Conservation (phyloP, 2,888 invertebrate genomes). For the Apotomis turbidana region DNA sequence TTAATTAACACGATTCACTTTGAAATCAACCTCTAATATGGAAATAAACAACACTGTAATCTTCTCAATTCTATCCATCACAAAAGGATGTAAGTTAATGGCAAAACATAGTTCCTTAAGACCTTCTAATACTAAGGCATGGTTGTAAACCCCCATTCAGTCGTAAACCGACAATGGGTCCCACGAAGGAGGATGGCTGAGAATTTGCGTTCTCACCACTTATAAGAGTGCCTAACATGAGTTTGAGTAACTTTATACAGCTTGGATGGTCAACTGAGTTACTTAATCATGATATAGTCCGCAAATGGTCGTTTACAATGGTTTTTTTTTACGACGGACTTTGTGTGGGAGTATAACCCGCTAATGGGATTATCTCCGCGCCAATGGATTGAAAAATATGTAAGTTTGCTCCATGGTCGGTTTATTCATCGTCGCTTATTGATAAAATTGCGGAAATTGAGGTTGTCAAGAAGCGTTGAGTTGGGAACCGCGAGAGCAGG, state of each 20-base stretch:
- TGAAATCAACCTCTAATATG: neutral
- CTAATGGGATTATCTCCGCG: no score
- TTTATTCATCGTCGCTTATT: no score
- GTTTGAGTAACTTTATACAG: conserved; percentile 21
- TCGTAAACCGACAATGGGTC: conserved; percentile 25
- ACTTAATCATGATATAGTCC: neutral
- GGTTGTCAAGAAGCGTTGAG: no score
- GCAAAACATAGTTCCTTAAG: neutral
- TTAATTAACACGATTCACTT: neutral
- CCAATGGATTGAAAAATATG: no score
- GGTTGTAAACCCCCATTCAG: conserved; percentile 15
- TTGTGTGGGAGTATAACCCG: no score
- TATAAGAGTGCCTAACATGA: no score
- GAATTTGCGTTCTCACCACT: conserved; percentile 14
- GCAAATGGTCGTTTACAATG: no score
- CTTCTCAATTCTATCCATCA: neutral
- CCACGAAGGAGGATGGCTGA: conserved; percentile 16
- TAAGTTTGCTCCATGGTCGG: no score
- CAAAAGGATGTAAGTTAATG: neutral
- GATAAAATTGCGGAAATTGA: no score
- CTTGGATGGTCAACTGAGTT: neutral
- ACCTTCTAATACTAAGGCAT: neutral
- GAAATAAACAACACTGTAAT: neutral
- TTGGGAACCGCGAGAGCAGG: no score
- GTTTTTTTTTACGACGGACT: no score